A percentile compares a stretch with the other conserved stretches of the same genome.
Conservation (phyloP, 2,113 vertebrate species). For the Lagopus leucura region DNA sequence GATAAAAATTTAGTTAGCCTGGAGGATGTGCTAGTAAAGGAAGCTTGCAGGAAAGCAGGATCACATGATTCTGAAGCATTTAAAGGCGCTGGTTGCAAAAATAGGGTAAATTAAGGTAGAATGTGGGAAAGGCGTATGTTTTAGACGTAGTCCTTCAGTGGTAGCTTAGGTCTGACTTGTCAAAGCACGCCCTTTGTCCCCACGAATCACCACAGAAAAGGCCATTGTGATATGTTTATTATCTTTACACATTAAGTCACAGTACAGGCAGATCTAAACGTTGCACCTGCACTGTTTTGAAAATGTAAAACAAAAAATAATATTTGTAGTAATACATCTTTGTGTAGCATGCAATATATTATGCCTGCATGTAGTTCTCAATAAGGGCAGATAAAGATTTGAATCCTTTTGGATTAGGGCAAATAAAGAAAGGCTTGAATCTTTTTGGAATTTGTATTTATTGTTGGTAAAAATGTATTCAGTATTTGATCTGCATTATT, state of each 20-base stretch:
- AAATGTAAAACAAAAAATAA: not conserved
- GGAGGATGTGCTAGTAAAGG: conserved; percentile 58
- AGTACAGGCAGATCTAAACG: not conserved
- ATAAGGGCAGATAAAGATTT: not conserved
- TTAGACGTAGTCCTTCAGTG: not conserved
- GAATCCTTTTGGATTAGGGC: not conserved
- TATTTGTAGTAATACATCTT: not conserved
- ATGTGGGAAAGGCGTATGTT: not conserved
- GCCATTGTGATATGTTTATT: not conserved
- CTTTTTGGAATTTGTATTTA: not conserved
- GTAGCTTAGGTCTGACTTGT: not conserved
- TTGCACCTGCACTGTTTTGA: not conserved
- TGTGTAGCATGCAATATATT: not conserved
- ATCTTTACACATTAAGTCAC: not conserved
- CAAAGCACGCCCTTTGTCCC: not conserved
- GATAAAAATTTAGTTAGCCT: conserved; percentile 66
- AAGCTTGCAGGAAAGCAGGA: conserved; percentile 55
- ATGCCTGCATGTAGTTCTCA: not conserved
- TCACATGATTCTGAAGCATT: not conserved
- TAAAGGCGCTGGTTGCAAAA: conserved; percentile 47
- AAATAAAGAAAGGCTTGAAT: not conserved
- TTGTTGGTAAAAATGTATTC: not conserved
- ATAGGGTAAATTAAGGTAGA: not conserved
- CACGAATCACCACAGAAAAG: not conserved
- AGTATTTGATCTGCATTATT: not conserved